Evolutionary conservation across 2,113 vertebrate species (phyloP).

Genomic region (Acrocephalus arundinaceus): DNA sequence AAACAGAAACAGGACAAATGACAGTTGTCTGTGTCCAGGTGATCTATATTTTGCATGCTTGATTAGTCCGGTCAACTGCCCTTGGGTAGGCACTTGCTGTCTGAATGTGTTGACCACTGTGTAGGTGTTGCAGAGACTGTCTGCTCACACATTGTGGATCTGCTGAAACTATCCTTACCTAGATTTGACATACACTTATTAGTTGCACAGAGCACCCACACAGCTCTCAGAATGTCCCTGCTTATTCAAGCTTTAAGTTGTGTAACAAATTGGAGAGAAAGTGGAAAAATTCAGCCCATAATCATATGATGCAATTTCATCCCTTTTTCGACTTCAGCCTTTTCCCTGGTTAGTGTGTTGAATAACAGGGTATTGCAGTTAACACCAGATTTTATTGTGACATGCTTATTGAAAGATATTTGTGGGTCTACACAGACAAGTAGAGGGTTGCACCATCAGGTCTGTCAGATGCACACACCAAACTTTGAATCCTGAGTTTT

Average conservation of each 20-base stretch:
- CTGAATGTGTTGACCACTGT: neutral
- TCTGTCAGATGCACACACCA: neutral
- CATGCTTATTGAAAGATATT: neutral
- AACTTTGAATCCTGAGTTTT: neutral
- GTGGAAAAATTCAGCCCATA: neutral
- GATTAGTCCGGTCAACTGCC: neutral
- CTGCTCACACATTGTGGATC: neutral
- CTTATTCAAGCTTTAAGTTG: neutral
- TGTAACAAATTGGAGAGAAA: neutral
- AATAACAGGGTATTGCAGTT: neutral
- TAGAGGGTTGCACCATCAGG: neutral
- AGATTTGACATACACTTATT: neutral
- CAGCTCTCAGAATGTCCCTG: neutral
- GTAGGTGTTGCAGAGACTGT: neutral
- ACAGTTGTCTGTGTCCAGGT: neutral
- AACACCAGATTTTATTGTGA: neutral
- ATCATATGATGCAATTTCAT: neutral
- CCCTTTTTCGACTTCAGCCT: neutral
- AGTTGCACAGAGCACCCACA: neutral
- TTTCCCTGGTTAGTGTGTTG: neutral
- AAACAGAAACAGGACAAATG: neutral
- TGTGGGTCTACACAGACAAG: neutral
- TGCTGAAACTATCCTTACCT: neutral
- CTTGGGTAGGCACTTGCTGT: neutral
- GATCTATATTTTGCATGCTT: neutral